Evolutionary conservation across 2,797 vertebrate species (phyloP).

Genomic region (Coracias cyanogaster): DNA sequence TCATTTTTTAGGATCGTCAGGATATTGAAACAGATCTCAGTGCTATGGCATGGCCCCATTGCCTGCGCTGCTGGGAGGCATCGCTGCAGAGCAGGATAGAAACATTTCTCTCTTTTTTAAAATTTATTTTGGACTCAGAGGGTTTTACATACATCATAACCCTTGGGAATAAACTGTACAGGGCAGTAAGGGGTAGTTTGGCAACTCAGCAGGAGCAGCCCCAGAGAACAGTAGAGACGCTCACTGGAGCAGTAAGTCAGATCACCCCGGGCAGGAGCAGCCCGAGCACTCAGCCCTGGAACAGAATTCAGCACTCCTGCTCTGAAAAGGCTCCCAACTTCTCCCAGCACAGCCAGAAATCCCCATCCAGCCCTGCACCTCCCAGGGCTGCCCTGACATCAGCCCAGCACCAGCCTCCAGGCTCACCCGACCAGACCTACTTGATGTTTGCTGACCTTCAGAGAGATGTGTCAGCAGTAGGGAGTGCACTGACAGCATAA

Average conservation of each 20-base stretch:
- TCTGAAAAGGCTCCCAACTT: not conserved
- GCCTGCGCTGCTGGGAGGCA: not conserved
- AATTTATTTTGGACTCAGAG: not conserved
- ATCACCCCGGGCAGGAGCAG: not conserved
- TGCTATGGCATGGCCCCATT: fast-evolving
- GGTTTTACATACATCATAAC: not conserved
- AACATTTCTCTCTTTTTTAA: not conserved
- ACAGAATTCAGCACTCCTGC: not conserved
- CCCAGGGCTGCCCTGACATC: not conserved
- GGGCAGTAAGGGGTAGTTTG: not conserved
- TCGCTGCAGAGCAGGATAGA: not conserved
- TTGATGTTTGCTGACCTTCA: not conserved
- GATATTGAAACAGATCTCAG: not conserved
- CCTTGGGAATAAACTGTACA: not conserved
- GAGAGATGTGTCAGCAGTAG: not conserved
- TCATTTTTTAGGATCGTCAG: not conserved
- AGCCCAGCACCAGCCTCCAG: not conserved
- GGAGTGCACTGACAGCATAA: not conserved
- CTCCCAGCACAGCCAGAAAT: not conserved
- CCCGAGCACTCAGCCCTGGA: not conserved
- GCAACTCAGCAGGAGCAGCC: not conserved
- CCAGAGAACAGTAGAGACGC: not conserved
- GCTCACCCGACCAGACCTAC: not conserved
- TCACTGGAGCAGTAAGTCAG: not conserved
- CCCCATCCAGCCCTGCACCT: not conserved